These are phyloP conservation scores for Sinella curviseta DNA, from an alignment of 1,140 invertebrate species.

Conservation along the genomic window DNA sequence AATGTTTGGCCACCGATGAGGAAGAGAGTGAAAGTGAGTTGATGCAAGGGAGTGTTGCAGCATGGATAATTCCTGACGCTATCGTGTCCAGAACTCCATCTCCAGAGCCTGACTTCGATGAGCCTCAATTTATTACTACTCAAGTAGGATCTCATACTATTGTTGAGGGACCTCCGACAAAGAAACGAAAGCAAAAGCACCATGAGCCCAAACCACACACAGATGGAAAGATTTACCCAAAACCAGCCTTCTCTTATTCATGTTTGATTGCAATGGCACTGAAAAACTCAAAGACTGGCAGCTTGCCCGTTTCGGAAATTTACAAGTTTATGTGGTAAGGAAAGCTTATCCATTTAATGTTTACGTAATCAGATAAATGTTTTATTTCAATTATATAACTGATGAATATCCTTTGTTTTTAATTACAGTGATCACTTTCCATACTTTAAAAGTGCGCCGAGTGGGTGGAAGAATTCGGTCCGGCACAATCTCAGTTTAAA, in stretches of 20 bases:
- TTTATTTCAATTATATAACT: slow-evolving; percentile 26
- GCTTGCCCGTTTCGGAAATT: slow-evolving; percentile 94
- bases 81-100: slow-evolving; percentile 36
- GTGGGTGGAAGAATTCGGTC: slow-evolving; percentile 97
- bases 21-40: slow-evolving; percentile 46
- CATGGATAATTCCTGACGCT: slow-evolving; percentile 39
- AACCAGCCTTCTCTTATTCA: slow-evolving; percentile 95
- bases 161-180: slow-evolving; percentile 44
- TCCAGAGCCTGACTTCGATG: slow-evolving; percentile 45
- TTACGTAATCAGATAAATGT: not conserved
- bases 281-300: slow-evolving; percentile 91
- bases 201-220: slow-evolving; percentile 54
- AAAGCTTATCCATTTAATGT: slow-evolving; percentile 49
- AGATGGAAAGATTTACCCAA: slow-evolving; percentile 78
- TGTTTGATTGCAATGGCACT: slow-evolving; percentile 96
- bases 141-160: slow-evolving; percentile 37
- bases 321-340: slow-evolving; percentile 98
- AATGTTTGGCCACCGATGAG: slow-evolving; percentile 45
- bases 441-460: slow-evolving; percentile 94
- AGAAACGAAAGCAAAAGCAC: slow-evolving; percentile 49
- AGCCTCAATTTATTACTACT: slow-evolving; percentile 44
- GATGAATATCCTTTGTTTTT: too few relatives aligned
- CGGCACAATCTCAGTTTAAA: slow-evolving; percentile 93
- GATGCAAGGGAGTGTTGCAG: slow-evolving; percentile 28
- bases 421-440: slow-evolving; percentile 93